Evolutionary conservation across 2,888 invertebrate species (phyloP).

Genomic region (Kuschelorhynchus macadamiae): DNA sequence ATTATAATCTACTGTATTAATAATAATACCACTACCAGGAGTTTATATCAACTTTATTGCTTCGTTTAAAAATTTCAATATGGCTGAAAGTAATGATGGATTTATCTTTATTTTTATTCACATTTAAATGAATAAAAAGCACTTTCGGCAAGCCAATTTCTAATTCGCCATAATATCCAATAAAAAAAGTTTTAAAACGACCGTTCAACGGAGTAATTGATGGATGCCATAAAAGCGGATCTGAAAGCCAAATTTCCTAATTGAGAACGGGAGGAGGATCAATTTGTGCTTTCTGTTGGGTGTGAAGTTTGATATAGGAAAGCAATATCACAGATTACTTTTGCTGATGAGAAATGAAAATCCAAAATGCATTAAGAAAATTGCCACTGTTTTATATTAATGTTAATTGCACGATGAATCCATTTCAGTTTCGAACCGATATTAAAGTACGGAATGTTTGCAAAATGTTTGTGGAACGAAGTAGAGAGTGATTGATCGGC

Average conservation of each 20-base stretch:
- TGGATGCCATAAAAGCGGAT: slow-evolving; percentile 64
- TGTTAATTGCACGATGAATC: slow-evolving; percentile 66
- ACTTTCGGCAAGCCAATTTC: slow-evolving; percentile 31
- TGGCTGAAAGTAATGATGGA: no score
- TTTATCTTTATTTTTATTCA: no score
- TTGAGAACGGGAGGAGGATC: slow-evolving; percentile 63
- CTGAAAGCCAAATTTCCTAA: slow-evolving; percentile 67
- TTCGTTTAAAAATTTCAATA: no score
- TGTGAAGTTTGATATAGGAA: slow-evolving; percentile 68
- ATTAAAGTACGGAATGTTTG: slow-evolving; percentile 50
- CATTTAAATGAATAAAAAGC: no score
- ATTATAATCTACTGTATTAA: no score
- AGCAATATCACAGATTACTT: slow-evolving; percentile 68
- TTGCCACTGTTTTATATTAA: slow-evolving; percentile 69
- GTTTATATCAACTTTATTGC: no score
- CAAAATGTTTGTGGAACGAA: not conserved
- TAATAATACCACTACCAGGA: no score
- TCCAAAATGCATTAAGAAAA: slow-evolving; percentile 69
- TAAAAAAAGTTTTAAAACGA: slow-evolving; percentile 47
- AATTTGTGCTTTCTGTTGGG: slow-evolving; percentile 65
- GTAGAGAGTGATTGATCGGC: no score
- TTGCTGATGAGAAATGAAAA: slow-evolving; percentile 69
- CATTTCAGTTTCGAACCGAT: slow-evolving; percentile 64
- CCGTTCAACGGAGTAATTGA: slow-evolving; percentile 58
- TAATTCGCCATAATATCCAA: slow-evolving; percentile 37